These are phyloP conservation scores for Anadara kagoshimensis DNA, from an alignment of 1,140 invertebrate genomes.

Conservation along the genomic window DNA sequence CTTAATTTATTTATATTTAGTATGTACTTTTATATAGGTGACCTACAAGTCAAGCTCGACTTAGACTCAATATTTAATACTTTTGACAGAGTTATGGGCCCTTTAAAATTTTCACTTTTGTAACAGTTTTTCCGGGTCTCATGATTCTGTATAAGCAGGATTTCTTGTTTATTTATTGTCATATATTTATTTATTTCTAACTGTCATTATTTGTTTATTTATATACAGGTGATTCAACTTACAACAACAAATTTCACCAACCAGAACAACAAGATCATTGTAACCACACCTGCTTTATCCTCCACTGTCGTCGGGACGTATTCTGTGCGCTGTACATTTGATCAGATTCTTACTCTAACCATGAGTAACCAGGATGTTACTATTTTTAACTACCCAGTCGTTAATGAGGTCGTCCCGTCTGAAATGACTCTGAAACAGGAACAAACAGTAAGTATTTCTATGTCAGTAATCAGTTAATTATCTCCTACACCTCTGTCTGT, in stretches of 20 bases:
- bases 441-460: not conserved
- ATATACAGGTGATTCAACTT: slow-evolving; percentile 4
- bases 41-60: not conserved
- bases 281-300: not conserved
- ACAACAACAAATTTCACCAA: not conserved
- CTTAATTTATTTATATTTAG: no score
- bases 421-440: not conserved
- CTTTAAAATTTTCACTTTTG: no score
- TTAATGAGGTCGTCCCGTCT: not conserved
- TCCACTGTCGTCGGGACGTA: not conserved
- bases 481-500: no score
- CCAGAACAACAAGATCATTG: not conserved
- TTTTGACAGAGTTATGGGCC: no score
- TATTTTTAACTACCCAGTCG: not conserved
- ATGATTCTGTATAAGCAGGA: no score
- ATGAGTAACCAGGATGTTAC: not conserved
- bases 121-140: no score
- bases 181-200: no score
- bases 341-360: not conserved
- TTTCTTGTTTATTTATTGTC: no score
- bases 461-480: not conserved
- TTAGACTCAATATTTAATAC: no score
- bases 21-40: no score
- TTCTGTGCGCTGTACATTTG: slow-evolving; percentile 6
- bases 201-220: slow-evolving; percentile 1